A percentile compares a stretch with the other conserved stretches of the same genome.
phyloP scores from a whole-genome alignment of 2,888 invertebrate genomes.

The Tyria jacobaeae region DNA sequence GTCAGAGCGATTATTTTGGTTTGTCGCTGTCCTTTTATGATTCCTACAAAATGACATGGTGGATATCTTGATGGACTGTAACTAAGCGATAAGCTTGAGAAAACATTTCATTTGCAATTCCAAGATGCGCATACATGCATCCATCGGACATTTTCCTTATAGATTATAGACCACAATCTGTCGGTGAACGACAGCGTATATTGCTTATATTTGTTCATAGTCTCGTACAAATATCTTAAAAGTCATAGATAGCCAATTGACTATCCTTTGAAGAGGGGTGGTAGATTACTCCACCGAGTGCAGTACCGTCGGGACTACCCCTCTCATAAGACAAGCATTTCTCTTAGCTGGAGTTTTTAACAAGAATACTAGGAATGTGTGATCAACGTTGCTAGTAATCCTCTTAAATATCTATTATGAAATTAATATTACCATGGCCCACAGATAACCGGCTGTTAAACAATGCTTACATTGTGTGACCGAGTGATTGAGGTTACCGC shows the following conservation, averaged over 20 bases:
- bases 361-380: too few species aligned
- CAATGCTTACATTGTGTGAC: too few species aligned
- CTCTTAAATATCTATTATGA: too few species aligned
- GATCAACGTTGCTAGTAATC: too few species aligned
- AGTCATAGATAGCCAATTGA: background rate
- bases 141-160: conserved; percentile 30
- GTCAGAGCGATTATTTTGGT: conserved; percentile 50
- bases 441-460: too few species aligned
- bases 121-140: conserved; percentile 48
- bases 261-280: background rate
- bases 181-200: conserved; percentile 24
- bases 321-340: too few species aligned
- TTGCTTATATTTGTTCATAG: background rate
- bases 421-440: too few species aligned
- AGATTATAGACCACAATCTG: conserved; percentile 36
- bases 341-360: too few species aligned
- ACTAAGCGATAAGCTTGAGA: conserved; percentile 67
- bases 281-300: too few species aligned
- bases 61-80: conserved; percentile 64
- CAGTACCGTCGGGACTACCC: too few species aligned
- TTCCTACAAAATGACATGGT: conserved; percentile 58
- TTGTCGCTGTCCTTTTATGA: conserved; percentile 61
- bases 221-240: background rate
- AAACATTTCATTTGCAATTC: conserved; percentile 68
- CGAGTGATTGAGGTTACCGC: too few species aligned